Evolutionary conservation across 2,888 invertebrate species (phyloP), one percentile per base, ranked within the genome.

Genomic region (Drosophila suboccidentalis): DNA sequence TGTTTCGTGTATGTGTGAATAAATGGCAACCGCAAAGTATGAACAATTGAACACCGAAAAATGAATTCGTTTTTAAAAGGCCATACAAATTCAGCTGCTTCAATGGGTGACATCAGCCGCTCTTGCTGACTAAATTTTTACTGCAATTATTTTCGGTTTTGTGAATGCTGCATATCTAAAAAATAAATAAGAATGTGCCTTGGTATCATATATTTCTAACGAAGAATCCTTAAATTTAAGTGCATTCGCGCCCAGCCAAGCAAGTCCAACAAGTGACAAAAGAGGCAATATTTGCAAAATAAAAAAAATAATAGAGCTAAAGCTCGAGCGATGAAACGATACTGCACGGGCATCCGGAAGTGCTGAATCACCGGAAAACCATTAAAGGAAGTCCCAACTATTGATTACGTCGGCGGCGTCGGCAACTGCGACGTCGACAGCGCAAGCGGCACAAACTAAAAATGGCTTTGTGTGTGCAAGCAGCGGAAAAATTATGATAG

Each of bases 311-410:
- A 80, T 67, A 62, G 68, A 39, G 32, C 46, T 15, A 13, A 29
- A 43, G 53, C 57, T 32, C 34, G 26, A 19, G 58, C 62, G 55
- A 62, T 64, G 49, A 49, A 54, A 70, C 38, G 17, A 50, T 43
- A 54, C 61, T 46, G 75, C 41, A 54, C 43, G 51, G 63, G 65
- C 66, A 69, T 63, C 59, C 81, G 82, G 79, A 81, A 78, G 84
- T 88, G 82, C 87, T 88, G 87, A 90, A 89, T 90, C 89, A 89
- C 90, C 88, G 88, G 88, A 88, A 90, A 88, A 80, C 89, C 84
- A 90, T 88, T 86, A 90, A 88, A 87, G 90, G 87, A 90, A 89
- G 90, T 87, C 89, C 86, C 89, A 89, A 89, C 90, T 88, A 89
- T 90, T 88, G 88, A 89, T 89, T 90, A 88, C 88, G 89, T 79